These are phyloP conservation scores for Lissonota sp. DNA, from an alignment of 2,888 invertebrate species.

Conservation along the genomic window DNA sequence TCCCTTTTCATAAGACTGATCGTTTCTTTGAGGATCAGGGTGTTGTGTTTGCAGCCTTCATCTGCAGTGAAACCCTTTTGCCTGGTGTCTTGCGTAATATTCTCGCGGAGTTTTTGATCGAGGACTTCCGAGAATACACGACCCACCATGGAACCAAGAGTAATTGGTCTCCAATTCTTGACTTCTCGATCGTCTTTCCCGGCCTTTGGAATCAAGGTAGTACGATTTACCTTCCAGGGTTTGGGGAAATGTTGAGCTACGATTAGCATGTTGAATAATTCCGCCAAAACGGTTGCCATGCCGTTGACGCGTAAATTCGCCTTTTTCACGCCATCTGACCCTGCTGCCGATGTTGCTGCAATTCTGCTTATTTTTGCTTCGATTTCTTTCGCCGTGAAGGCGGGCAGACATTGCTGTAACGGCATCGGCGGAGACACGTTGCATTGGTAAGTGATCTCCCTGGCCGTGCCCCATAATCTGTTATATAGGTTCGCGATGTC, in stretches of 20 bases:
- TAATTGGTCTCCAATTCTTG: constrained; percentile 76
- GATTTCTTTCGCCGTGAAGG: neutral
- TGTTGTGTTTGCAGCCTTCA: constrained; percentile 67
- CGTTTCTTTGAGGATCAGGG: constrained; percentile 42
- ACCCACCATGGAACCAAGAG: constrained; percentile 75
- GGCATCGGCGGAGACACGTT: too few relatives aligned
- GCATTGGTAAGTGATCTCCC: too few relatives aligned
- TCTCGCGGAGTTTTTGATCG: constrained; percentile 68
- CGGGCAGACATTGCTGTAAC: too few relatives aligned
- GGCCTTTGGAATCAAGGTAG: constrained; percentile 72
- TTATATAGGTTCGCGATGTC: constrained; percentile 69
- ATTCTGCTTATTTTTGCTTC: neutral
- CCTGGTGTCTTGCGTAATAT: constrained; percentile 66
- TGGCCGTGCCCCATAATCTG: constrained; percentile 69
- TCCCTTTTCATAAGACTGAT: constrained; percentile 19
- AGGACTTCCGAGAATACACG: constrained; percentile 72
- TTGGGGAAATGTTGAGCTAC: neutral
- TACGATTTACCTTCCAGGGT: neutral
- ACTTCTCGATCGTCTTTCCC: constrained; percentile 71
- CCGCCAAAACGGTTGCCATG: too few relatives aligned
- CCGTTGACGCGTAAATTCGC: neutral
- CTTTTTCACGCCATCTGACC: neutral
- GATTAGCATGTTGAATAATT: neutral
- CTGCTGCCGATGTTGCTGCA: neutral
- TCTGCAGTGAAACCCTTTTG: constrained; percentile 78